Base-by-base conservation (phyloP, 2,113 vertebrate species). In the Cisticola juncidis region DNA sequence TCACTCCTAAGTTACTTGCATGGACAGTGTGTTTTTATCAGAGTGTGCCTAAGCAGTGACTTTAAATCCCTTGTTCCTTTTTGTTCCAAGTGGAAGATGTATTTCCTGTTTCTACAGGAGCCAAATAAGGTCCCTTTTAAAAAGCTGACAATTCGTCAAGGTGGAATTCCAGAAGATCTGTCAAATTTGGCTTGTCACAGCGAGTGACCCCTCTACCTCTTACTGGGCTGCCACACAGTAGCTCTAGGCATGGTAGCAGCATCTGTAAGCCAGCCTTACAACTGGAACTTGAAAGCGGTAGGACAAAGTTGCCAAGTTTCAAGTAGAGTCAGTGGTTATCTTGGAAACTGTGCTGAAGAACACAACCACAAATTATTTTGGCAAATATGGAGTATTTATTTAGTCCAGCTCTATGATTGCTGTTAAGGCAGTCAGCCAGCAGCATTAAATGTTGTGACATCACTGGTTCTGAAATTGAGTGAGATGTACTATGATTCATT, bases 381-480 rank as follows among this genome's bases (percentile, higher is more conserved):
- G 96, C 96, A 97, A 97, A 97, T 96, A 96, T 82, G 95, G 84
- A 90, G 87, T 97, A 97, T 97, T 98, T 97, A 93, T 95, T 97
- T 96, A 97, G 97, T 97, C 97, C 96, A 90, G 88, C 78, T 87
- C 88, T 95, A 94, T 83, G 92, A 91, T 97, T 97, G 97, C 97
- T 97, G 50, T 86, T 93, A 92, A 95, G 96, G 94, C 88, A 94
- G 48, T 58, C 85, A 95, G 96, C 97, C 98, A 97, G 94, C 94
- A 95, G 90, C 96, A 81, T 89, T 86, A 62, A 97, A 73, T 94
- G 88, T 92, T 96, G 92, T 96, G 97, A 94, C 93, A 95, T 97
- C 96, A 95, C 88, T 92, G 51, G 82, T 96, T 97, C 94, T 94
- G 94, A 97, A 96, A 88, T 86, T 69, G 92, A 91, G 94, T 97